Evolutionary conservation across 2,113 vertebrate genomes (phyloP).

Genomic region (Ascaphus truei): DNA sequence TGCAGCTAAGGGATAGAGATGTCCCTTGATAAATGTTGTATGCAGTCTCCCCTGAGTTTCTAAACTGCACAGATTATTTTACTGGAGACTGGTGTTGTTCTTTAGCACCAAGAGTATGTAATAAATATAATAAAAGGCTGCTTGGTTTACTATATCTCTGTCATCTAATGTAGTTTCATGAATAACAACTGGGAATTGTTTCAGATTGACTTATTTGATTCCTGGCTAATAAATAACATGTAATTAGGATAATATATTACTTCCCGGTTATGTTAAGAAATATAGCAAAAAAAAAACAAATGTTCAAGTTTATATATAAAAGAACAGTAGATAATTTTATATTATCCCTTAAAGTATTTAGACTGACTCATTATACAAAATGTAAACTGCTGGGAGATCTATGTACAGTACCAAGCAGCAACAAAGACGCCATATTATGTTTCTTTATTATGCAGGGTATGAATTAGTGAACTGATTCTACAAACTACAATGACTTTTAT

Average conservation of each 20-base stretch:
- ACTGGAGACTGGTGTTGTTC: conserved; percentile 65
- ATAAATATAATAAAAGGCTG: conserved; percentile 70
- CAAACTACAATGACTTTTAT: conserved; percentile 49
- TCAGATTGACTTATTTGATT: conserved; percentile 68
- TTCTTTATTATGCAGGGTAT: conserved; percentile 57
- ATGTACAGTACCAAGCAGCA: conserved; percentile 50
- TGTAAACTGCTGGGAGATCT: conserved; percentile 61
- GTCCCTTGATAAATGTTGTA: conserved; percentile 55
- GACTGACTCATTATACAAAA: conserved; percentile 51
- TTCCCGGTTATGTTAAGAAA: conserved; percentile 56
- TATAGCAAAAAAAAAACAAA: conserved; percentile 54
- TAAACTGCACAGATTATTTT: conserved; percentile 55
- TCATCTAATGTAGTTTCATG: conserved; percentile 62
- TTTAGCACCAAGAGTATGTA: conserved; percentile 68
- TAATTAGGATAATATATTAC: conserved; percentile 72
- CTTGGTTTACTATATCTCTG: conserved; percentile 67
- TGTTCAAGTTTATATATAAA: conserved; percentile 56
- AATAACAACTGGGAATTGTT: conserved; percentile 69
- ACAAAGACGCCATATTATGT: conserved; percentile 53
- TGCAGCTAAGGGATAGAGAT: not conserved
- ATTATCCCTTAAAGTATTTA: conserved; percentile 56
- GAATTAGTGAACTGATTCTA: conserved; percentile 60
- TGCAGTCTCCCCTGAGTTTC: conserved; percentile 31
- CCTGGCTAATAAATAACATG: conserved; percentile 67
- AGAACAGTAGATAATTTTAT: conserved; percentile 64